Evolutionary conservation across 2,797 vertebrate genomes (phyloP).

Genomic region (Tympanoctomys barrerae): DNA sequence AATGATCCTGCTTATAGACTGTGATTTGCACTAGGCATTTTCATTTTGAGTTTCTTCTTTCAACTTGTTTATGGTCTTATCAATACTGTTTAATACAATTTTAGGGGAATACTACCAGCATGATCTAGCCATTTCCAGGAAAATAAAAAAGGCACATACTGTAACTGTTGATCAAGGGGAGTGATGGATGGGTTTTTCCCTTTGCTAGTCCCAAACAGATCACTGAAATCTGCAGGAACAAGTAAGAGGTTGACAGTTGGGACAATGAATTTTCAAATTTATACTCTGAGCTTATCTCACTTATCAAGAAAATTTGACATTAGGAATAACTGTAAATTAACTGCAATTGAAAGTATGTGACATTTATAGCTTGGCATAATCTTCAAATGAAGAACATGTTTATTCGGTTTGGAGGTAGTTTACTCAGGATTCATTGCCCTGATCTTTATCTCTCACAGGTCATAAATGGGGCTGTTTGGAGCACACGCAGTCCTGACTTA

Average conservation of each 20-base stretch:
- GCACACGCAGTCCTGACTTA: constrained; percentile 49
- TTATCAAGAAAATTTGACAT: constrained; percentile 81
- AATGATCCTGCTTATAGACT: neutral
- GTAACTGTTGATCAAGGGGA: constrained; percentile 42
- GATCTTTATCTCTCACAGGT: constrained; percentile 77
- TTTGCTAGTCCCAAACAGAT: constrained; percentile 76
- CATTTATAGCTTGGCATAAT: constrained; percentile 78
- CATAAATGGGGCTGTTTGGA: constrained; percentile 28
- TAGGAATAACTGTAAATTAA: constrained; percentile 83
- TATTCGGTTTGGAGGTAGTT: constrained; percentile 75
- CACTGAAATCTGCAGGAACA: neutral
- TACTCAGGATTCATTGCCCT: constrained; percentile 68
- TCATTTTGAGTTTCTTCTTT: constrained; percentile 40
- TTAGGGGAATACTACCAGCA: constrained; percentile 70
- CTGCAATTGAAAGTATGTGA: constrained; percentile 75
- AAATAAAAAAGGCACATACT: constrained; percentile 39
- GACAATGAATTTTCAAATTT: constrained; percentile 82
- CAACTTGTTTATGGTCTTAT: constrained; percentile 59
- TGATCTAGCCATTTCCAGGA: constrained; percentile 48
- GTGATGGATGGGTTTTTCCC: constrained; percentile 34
- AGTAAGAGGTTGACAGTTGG: constrained; percentile 60
- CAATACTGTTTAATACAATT: constrained; percentile 64
- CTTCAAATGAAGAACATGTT: constrained; percentile 75
- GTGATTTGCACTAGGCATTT: constrained; percentile 37
- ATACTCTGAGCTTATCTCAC: constrained; percentile 77